phyloP scores from a whole-genome alignment of 2,888 invertebrate genomes.

The Clistopyga incitator region DNA sequence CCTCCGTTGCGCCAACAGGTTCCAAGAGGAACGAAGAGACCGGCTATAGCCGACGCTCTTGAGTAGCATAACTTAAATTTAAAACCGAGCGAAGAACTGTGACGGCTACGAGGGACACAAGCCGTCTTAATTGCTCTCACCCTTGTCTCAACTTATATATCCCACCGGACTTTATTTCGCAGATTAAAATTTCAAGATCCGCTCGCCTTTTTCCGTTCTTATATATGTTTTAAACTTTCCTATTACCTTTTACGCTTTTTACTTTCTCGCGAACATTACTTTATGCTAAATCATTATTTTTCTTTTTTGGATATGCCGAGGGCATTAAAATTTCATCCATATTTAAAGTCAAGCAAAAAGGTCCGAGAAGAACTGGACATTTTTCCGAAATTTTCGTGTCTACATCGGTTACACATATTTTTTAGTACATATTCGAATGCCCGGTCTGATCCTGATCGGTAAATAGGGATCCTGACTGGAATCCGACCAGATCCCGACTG shows the following conservation, averaged over 20 bases:
- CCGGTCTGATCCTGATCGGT: no score
- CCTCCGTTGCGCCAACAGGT: slow-evolving; percentile 50
- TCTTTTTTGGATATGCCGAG: no score
- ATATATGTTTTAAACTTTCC: slow-evolving; percentile 22
- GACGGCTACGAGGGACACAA: slow-evolving; percentile 72
- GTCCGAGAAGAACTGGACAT: no score
- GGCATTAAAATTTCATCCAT: no score
- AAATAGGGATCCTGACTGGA: no score
- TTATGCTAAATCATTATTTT: no score
- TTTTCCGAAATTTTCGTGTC: no score
- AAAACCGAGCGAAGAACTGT: slow-evolving; percentile 69
- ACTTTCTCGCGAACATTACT: background rate
- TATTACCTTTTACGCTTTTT: slow-evolving; percentile 9
- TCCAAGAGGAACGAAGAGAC: slow-evolving; percentile 54
- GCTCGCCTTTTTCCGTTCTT: slow-evolving; percentile 32
- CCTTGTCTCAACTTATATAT: slow-evolving; percentile 56
- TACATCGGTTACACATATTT: no score
- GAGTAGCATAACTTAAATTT: slow-evolving; percentile 72
- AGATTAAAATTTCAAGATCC: slow-evolving; percentile 46
- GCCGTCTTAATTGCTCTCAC: slow-evolving; percentile 66
- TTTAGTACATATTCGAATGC: no score
- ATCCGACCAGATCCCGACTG: no score
- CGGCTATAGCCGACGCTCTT: slow-evolving; percentile 34
- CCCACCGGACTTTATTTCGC: slow-evolving; percentile 61
- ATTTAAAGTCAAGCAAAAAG: no score